Evolutionary conservation across 1,140 invertebrate species (phyloP).

Genomic region (Drosophila yakuba): DNA sequence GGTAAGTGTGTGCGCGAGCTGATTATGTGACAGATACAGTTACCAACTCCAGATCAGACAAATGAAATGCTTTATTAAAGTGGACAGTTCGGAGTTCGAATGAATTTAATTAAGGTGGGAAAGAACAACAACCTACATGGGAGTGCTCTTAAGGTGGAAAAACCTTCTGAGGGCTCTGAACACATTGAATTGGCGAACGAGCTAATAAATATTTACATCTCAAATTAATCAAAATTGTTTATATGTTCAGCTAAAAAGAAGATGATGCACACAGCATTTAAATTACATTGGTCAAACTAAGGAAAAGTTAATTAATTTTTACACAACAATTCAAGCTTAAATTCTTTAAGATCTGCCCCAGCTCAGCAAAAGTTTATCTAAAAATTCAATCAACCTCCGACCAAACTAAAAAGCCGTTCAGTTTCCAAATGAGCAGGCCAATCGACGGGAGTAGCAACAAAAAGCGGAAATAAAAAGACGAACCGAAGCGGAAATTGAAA

Average conservation of each 20-base stretch:
- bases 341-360: conserved; percentile 15
- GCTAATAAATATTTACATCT: too few relatives aligned
- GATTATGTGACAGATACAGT: conserved; percentile 58
- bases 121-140: not conserved
- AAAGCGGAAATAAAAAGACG: conserved; percentile 41
- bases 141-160: not conserved
- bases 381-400: conserved; percentile 18
- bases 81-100: conserved; percentile 16
- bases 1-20: conserved; percentile 34
- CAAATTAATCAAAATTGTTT: too few relatives aligned
- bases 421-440: conserved; percentile 68
- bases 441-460: conserved; percentile 58
- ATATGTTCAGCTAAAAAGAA: too few relatives aligned
- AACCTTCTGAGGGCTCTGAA: not conserved
- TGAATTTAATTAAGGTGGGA: conserved; percentile 21
- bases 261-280: not conserved
- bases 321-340: not conserved
- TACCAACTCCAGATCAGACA: conserved; percentile 31
- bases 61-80: conserved; percentile 24
- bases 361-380: not conserved
- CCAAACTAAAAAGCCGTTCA: conserved; percentile 48
- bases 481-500: conserved; percentile 70
- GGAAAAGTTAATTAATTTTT: not conserved
- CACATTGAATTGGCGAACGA: too few relatives aligned
- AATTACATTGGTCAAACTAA: not conserved